phyloP scores from a whole-genome alignment of 30 jellyfish, hydroid and myxozoan species.

The Sanderia malayensis region DNA sequence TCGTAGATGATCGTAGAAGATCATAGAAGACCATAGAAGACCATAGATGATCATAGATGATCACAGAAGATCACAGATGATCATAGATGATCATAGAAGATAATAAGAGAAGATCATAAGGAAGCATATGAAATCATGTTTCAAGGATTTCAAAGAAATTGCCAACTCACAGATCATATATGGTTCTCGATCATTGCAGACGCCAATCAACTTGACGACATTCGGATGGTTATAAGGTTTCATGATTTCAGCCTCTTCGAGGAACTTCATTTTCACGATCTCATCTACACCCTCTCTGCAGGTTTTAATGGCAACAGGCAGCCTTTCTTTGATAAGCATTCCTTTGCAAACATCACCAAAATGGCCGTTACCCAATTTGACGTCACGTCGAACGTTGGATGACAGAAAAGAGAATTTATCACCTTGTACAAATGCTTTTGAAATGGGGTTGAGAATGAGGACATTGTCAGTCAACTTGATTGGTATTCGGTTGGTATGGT shows the following conservation, averaged over 20 bases:
- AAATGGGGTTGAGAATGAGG: constrained; percentile 58
- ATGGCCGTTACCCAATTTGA: constrained; percentile 83
- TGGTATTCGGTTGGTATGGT: constrained; percentile 59
- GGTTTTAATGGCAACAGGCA: constrained; percentile 79
- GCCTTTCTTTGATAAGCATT: constrained; percentile 11
- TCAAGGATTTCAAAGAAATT: too few relatives aligned
- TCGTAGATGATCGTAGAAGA: too few relatives aligned
- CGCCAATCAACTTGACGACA: constrained; percentile 83
- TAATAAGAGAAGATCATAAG: too few relatives aligned
- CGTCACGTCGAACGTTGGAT: constrained; percentile 58
- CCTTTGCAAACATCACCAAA: constrained; percentile 90
- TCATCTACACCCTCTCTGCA: constrained; percentile 72
- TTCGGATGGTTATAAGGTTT: constrained; percentile 84
- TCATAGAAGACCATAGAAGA: too few relatives aligned
- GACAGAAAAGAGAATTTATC: constrained; percentile 62
- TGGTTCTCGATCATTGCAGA: constrained; percentile 85
- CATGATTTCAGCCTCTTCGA: constrained; percentile 94
- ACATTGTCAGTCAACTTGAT: constrained; percentile 55
- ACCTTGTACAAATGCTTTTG: constrained; percentile 67
- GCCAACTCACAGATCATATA: constrained; percentile 70
- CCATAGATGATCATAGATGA: too few relatives aligned
- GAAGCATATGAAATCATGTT: too few relatives aligned
- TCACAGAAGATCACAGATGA: too few relatives aligned
- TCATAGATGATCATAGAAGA: too few relatives aligned
- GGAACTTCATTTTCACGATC: constrained; percentile 42